Evolutionary conservation across 2,797 vertebrate species (phyloP), one percentile per base, ranked within the genome.

Genomic region (Gambelia wislizenii): DNA sequence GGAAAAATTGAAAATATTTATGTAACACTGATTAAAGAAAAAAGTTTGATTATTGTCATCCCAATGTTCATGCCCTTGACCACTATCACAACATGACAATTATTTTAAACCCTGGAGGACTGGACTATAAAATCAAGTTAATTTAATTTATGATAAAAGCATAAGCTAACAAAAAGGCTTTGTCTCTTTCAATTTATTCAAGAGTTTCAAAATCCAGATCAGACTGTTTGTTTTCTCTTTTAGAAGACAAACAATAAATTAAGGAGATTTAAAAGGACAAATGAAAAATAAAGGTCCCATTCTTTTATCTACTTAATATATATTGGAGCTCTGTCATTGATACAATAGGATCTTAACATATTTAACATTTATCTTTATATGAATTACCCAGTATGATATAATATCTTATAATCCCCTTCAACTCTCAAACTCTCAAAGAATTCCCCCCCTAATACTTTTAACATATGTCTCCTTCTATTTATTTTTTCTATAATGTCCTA

Each of bases 71-170:
- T 74, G 69, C 42, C 54, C 70, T 90, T 86, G 18, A 79, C 56
- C 33, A 47, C 59, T 89, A 84, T 1, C 77, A 1, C 72, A 0
- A 0, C n/a, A 91, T 72, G 49, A 83, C 12, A 72, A 59, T 82
- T 75, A 81, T 69, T 39, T 79, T 3, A 82, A 75, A 72, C 64
- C 75, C 67, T 87, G n/a, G 64, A 79, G 82, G 49, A 84, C 47
- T 16, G 39, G 64, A 59, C 42, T 59, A 56, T 44, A 84, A 70
- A 47, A 86, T 79, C n/a, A 83, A 61, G 13, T 79, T 90, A 83
- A 70, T 87, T 49, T 87, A 85, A 89, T 79, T 84, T 79, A 78
- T 87, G 61, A 39, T 78, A 87, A 87, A 87, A n/a, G 75, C n/a
- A 52, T 61, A 74, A 84, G 22, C 64, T 84, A 90, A 39, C 25